Evolutionary conservation across 2,888 invertebrate genomes (phyloP), one percentile per base, ranked within the genome.

Genomic region (Boloria euphrosyne): DNA sequence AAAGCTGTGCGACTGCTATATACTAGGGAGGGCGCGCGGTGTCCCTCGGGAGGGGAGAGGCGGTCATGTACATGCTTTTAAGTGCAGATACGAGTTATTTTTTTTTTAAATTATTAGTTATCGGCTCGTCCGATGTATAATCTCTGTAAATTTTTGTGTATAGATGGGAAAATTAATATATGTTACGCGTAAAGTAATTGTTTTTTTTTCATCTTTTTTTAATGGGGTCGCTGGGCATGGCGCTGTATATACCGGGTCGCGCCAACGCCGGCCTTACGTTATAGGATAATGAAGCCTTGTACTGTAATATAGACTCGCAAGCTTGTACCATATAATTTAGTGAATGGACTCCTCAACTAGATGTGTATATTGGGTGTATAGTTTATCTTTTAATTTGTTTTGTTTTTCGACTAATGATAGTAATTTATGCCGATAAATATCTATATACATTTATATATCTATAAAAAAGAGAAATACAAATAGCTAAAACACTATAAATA

Each of bases 351-450:
- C 86, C 70, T 85, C 83, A 79, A 75, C 76, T 88, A 88, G 86
- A 77, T 89, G 83, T 92, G 91, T 90, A 92, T 88, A 91, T 90
- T 90, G 89, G 90, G 90, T 91, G 91, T 91, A 91, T 86, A 91
- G 90, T 86, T 22, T 89, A 88, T 89, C 81, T 76, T 81, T 86
- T 81, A 85, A 85, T 81, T 81, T 86, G 84, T 89, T 86, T 80
- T 87, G 83, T 89, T 85, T 84, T 57, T 84, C 80, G 84, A 87
- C 83, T 87, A 90, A 86, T 89, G 82, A 89, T 91, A 91, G 89
- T 92, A 90, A 92, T 92, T 92, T 92, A 92, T 92, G 91, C 89
- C 79, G 86, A 87, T 89, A 86, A 86, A 81, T 83, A 83, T 86
- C 81, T 88, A 88, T 88, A 86, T 73, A 47, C 18, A 58, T 86